These are phyloP conservation scores for Eugnorisma glareosa DNA, from an alignment of 2,888 invertebrate species.

Conservation along the genomic window DNA sequence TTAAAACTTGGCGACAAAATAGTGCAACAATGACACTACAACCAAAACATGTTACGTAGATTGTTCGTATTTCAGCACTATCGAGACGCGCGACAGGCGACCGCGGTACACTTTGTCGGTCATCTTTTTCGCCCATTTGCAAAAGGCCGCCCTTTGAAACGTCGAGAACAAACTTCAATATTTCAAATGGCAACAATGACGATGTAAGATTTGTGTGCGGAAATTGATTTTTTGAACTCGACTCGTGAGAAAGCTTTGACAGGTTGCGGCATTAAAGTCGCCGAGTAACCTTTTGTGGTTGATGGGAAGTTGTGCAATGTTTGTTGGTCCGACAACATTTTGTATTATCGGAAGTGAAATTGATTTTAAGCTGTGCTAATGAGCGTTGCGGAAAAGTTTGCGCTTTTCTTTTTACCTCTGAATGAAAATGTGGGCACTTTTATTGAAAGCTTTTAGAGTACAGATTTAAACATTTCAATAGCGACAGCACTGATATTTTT, in stretches of 20 bases:
- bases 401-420: slow-evolving; percentile 21
- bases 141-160: slow-evolving; percentile 80
- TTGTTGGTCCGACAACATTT: slow-evolving; percentile 58
- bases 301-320: slow-evolving; percentile 80
- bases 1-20: slow-evolving; percentile 80
- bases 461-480: background rate
- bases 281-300: slow-evolving; percentile 72
- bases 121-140: slow-evolving; percentile 65
- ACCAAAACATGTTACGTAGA: slow-evolving; percentile 86
- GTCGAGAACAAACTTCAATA: slow-evolving; percentile 82
- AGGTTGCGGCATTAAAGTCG: slow-evolving; percentile 82
- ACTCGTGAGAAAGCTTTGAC: slow-evolving; percentile 88
- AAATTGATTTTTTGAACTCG: slow-evolving; percentile 88
- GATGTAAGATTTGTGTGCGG: slow-evolving; percentile 89
- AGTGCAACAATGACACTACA: slow-evolving; percentile 81
- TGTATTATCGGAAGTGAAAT: slow-evolving; percentile 73
- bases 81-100: slow-evolving; percentile 81
- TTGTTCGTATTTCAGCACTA: slow-evolving; percentile 88
- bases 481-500: background rate
- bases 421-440: background rate
- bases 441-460: slow-evolving; percentile 10
- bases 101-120: slow-evolving; percentile 82
- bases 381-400: slow-evolving; percentile 39
- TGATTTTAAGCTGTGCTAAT: slow-evolving; percentile 49
- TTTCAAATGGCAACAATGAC: slow-evolving; percentile 89